Base-by-base conservation (phyloP, 2,888 invertebrate species). In the Apantesis nais region DNA sequence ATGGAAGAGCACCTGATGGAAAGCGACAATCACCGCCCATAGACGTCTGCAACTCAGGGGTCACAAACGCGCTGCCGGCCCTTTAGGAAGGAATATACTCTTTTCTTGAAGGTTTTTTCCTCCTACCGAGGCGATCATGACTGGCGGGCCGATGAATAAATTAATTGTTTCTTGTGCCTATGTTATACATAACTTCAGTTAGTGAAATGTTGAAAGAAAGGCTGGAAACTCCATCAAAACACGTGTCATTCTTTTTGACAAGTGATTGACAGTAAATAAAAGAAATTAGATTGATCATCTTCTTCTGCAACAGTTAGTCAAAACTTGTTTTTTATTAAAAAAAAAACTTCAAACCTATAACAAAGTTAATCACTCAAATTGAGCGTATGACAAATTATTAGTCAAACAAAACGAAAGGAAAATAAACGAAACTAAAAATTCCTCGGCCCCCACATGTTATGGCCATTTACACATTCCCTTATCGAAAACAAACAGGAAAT, bases 401-500 rank as follows among this genome's bases (percentile, higher is more conserved):
- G n/a, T 62, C 22, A 62, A 62, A 62, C n/a, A n/a, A 66, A 22
- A 55, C 55, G 52, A 25, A 37, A 62, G 62, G 62, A 72, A 71
- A 75, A 74, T 66, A 52, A 78, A 75, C 65, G 76, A 82, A 83
- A 83, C 83, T 81, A 83, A 82, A 80, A 81, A 83, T 79, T 76
- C 74, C 69, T 69, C 80, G 76, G 74, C 75, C 77, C 76, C 75
- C 78, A 72, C 77, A 75, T 81, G 77, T 78, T 73, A 60, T 63
- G 37, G 34, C 52, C 71, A 69, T 87, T 85, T 81, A 83, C 78
- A 74, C 73, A 82, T 82, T 70, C 83, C 88, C 86, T 88, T 88
- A 88, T 88, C 88, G 86, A 77, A 77, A 67, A 73, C 84, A 86
- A 87, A 88, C 88, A 88, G 88, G 88, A 88, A 87, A 88, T 87